A percentile compares a stretch with the other conserved stretches of the same genome.
Conservation (phyloP, 2,113 vertebrate species). For the Oreochromis tanganicae region DNA sequence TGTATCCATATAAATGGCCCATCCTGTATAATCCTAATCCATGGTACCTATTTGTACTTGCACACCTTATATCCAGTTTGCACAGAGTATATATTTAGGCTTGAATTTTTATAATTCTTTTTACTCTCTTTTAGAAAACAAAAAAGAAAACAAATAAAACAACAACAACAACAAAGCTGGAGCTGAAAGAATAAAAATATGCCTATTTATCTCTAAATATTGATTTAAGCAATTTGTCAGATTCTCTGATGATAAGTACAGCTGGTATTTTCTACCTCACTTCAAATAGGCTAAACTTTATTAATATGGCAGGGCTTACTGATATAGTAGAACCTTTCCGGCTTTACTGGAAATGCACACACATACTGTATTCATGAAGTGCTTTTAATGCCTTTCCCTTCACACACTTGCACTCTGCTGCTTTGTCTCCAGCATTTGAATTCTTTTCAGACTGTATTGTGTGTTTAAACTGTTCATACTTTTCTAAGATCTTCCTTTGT, state of each 20-base stretch:
- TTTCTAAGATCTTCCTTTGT: background rate
- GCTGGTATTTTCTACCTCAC: background rate
- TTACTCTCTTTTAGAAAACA: background rate
- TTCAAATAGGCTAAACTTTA: background rate
- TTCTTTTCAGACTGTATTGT: background rate
- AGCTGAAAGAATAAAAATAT: background rate
- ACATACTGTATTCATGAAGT: background rate
- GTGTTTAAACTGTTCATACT: background rate
- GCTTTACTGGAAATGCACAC: background rate
- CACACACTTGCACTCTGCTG: background rate
- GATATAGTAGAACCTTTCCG: background rate
- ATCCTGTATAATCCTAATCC: background rate
- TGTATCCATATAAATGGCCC: no score
- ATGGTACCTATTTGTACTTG: background rate
- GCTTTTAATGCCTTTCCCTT: background rate
- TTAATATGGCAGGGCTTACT: background rate
- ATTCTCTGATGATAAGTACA: background rate
- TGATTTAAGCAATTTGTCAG: background rate
- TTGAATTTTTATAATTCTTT: background rate
- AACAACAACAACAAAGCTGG: background rate
- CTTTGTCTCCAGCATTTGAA: background rate
- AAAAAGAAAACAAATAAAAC: background rate
- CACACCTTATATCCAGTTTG: background rate
- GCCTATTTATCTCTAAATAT: background rate
- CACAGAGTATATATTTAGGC: background rate